phyloP scores from a whole-genome alignment of 2,113 vertebrate genomes.

The Pedetes capensis region DNA sequence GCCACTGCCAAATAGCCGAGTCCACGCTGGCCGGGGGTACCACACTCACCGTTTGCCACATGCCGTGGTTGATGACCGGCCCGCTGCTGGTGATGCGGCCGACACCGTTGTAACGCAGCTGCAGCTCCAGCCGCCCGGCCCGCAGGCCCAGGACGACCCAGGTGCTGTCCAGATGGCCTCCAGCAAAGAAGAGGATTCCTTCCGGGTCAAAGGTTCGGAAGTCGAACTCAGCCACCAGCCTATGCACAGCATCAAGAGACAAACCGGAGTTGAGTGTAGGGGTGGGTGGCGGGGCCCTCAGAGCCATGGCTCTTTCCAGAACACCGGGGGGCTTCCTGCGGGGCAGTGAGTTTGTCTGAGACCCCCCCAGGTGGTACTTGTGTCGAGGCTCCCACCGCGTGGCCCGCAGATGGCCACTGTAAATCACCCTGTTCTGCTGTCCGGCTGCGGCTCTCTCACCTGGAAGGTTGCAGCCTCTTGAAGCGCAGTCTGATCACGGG shows the following conservation, averaged over 20 bases:
- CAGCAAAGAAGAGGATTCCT: conserved; percentile 97
- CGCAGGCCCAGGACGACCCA: conserved; percentile 95
- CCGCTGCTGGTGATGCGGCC: conserved; percentile 94
- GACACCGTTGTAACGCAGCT: conserved; percentile 90
- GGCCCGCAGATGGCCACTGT: too few relatives aligned
- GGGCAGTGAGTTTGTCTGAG: too few relatives aligned
- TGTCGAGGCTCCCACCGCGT: too few relatives aligned
- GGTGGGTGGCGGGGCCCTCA: too few relatives aligned
- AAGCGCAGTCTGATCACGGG: conserved; percentile 94
- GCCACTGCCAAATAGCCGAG: background rate
- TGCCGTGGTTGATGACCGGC: conserved; percentile 90
- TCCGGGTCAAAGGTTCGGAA: conserved; percentile 96
- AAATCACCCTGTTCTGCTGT: background rate
- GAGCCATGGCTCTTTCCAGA: background rate
- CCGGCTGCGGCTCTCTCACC: conserved; percentile 83
- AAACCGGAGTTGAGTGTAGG: background rate
- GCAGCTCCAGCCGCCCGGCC: conserved; percentile 92
- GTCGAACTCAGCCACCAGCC: conserved; percentile 94
- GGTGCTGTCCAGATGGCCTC: conserved; percentile 91
- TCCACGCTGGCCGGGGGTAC: background rate
- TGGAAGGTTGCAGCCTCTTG: conserved; percentile 90
- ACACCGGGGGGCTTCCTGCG: too few relatives aligned
- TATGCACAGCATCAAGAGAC: conserved; percentile 76
- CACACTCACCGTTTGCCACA: conserved; percentile 92
- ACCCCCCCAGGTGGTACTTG: too few relatives aligned